phyloP scores from a whole-genome alignment of 2,113 vertebrate genomes.

The Casuarius casuarius region DNA sequence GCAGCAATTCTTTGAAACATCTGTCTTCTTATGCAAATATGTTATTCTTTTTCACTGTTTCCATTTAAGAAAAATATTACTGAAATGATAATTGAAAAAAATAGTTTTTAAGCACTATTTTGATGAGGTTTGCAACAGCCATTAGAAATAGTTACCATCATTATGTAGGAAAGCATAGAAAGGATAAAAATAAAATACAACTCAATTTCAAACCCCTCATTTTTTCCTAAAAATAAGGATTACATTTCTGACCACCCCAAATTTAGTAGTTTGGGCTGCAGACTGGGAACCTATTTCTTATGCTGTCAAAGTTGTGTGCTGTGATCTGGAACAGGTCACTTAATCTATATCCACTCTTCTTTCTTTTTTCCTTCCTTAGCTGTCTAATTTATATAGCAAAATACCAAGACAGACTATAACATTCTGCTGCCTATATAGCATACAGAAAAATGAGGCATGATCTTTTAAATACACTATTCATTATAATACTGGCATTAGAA shows the following conservation, averaged over 20 bases:
- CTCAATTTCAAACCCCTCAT: neutral
- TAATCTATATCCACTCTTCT: neutral
- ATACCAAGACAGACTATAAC: slow-evolving; percentile 27
- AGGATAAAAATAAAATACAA: neutral
- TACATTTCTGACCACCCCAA: neutral
- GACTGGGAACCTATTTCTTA: neutral
- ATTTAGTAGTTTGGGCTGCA: neutral
- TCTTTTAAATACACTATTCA: slow-evolving; percentile 41
- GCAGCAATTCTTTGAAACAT: neutral
- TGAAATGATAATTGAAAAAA: neutral
- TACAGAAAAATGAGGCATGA: slow-evolving; percentile 8
- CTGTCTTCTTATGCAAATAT: neutral
- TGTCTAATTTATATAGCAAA: slow-evolving; percentile 54
- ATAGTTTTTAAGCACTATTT: neutral
- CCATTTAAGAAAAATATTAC: neutral
- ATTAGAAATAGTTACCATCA: neutral
- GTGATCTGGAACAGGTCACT: slow-evolving; percentile 18
- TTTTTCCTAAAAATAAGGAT: neutral
- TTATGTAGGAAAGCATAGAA: neutral
- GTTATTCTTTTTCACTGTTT: neutral
- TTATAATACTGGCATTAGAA: slow-evolving; percentile 15
- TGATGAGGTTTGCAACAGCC: neutral
- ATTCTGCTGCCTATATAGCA: neutral
- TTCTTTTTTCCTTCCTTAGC: neutral
- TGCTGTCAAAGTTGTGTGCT: neutral